These are phyloP conservation scores for Aricia agestis DNA, from an alignment of 1,140 invertebrate species.

Conservation along the genomic window DNA sequence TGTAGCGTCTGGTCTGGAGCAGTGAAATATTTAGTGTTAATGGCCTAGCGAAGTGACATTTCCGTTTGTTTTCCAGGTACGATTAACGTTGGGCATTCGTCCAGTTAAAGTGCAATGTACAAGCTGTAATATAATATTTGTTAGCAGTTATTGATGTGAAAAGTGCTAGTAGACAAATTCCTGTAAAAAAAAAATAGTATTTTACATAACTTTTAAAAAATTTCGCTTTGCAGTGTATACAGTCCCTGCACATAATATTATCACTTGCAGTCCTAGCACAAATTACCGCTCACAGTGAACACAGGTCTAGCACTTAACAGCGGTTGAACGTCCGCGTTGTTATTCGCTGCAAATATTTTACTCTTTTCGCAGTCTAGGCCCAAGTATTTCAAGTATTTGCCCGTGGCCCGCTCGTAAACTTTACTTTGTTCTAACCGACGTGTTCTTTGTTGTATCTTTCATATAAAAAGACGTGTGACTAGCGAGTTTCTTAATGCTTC, in stretches of 20 bases:
- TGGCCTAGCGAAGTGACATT: constrained; percentile 36
- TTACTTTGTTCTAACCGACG: constrained; percentile 1
- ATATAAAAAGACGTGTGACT: neutral
- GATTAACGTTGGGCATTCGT: constrained; percentile 19
- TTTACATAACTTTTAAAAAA: no score
- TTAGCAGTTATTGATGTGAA: no score
- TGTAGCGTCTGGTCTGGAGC: neutral
- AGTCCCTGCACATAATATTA: neutral
- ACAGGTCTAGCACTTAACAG: constrained; percentile 4
- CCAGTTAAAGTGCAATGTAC: no score
- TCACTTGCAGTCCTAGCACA: no score
- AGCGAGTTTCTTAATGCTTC: no score
- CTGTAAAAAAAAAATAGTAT: no score
- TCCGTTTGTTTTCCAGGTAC: constrained; percentile 29
- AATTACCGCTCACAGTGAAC: neutral
- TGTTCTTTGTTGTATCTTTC: neutral
- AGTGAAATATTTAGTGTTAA: constrained; percentile 20
- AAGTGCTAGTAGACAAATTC: no score
- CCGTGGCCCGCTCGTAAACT: constrained; percentile 12
- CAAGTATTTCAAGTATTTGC: constrained; percentile 20
- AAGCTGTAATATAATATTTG: no score
- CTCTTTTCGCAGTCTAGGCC: constrained; percentile 21
- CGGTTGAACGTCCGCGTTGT: constrained; percentile 19
- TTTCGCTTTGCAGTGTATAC: no score
- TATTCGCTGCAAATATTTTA: constrained; percentile 18